These are phyloP conservation scores for Nyleta sp. DNA, from an alignment of 2,888 invertebrate species.

Conservation along the genomic window DNA sequence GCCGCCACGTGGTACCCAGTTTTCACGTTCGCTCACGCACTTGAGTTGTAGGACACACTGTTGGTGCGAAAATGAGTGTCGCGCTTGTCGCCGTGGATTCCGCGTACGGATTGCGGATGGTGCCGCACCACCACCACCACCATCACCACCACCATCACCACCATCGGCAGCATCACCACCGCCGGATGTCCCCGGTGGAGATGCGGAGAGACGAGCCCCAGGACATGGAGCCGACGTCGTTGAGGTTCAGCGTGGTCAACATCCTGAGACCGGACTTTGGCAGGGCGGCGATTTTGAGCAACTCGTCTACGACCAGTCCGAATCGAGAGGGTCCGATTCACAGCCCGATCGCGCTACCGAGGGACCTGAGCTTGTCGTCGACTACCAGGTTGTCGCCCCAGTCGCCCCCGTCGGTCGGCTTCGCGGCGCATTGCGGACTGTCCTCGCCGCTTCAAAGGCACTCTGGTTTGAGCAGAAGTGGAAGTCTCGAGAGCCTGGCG, in stretches of 20 bases:
- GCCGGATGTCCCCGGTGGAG: conserved; percentile 50
- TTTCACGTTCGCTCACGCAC: conserved; percentile 25
- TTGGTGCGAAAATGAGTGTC: conserved; percentile 74
- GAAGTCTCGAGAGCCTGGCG: conserved; percentile 80
- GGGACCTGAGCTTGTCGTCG: conserved; percentile 72
- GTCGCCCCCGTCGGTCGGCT: conserved; percentile 67
- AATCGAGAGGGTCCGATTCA: conserved; percentile 66
- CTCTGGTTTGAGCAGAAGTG: conserved; percentile 77
- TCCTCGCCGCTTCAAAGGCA: conserved; percentile 75
- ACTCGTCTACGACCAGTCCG: conserved; percentile 65
- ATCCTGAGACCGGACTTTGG: conserved; percentile 94
- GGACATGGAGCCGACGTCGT: conserved; percentile 68
- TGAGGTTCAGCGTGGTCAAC: conserved; percentile 94
- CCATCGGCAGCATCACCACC: conserved; percentile 57
- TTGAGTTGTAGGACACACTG: too few species aligned
- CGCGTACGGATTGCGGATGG: conserved; percentile 74
- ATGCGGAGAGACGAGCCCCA: conserved; percentile 49
- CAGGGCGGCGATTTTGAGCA: conserved; percentile 85
- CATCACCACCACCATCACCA: conserved; percentile 69
- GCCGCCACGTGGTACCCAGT: conserved; percentile 41
- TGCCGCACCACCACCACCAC: conserved; percentile 68
- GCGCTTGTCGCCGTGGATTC: conserved; percentile 77
- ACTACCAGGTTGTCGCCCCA: conserved; percentile 72
- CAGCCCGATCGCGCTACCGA: conserved; percentile 71
- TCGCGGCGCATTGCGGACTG: conserved; percentile 71